Evolutionary conservation across 2,113 vertebrate genomes (phyloP), one percentile per base, ranked within the genome.

Genomic region (Pollachius pollachius): DNA sequence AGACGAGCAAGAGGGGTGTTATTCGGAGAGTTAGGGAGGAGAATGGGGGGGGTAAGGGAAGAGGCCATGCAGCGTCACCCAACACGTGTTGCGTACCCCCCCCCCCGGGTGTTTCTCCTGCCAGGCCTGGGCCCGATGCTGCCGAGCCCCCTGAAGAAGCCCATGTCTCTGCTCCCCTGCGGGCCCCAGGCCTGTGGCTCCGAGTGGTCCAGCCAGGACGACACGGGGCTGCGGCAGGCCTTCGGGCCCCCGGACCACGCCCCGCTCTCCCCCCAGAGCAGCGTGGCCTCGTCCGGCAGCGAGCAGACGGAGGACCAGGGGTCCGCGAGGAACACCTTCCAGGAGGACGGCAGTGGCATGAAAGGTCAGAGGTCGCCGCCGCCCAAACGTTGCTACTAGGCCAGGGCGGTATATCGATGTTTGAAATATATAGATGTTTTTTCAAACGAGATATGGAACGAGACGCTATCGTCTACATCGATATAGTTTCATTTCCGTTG

Each of bases 281-380:
- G 96, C 27, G 94, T 97, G 64, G 95, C 96, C 19, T 98, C 96
- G 23, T 98, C 96, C 3, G 96, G 96, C 83, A 98, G 96, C 18
- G 96, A 98, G 82, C 95, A 96, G 89, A 96, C 95, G 0, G 96
- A 98, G 83, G 96, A 98, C 18, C 93, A 93, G 79, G 83, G 91
- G 69, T 92, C 91, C 48, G 80, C 84, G 25, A 94, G 96, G 62
- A 98, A 98, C 90, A 95, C 94, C 66, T 98, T 98, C 85, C 94
- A 96, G 76, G 95, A 97, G 84, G 95, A 97, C 0, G 95, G 95
- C 78, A 98, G 95, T 23, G 96, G 96, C 82, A 98, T 98, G 96
- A 98, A 95, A 95, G 96, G 96, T 96, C 71, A 76, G 81, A 73
- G 67, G 68, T 80, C 68, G 41, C 69, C 11, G 12, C 12, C 41